Base-by-base conservation (phyloP, 2,797 vertebrate species). In the Glossophaga mutica region DNA sequence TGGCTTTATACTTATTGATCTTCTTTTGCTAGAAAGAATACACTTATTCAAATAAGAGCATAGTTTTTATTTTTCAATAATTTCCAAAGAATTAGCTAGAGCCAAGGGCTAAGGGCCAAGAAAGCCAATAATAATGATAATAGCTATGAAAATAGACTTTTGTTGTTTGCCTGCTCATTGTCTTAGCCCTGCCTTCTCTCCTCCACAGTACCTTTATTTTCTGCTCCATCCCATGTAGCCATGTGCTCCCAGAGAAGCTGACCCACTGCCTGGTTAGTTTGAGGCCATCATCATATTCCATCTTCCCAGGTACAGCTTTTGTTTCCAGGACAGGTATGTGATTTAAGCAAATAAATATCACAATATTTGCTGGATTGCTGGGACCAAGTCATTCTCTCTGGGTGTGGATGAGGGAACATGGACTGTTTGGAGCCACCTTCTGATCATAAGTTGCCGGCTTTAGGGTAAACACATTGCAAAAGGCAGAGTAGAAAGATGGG, bases 1-100 rank as follows among this genome's bases (percentile, higher is more conserved):
- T 95, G 74, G 19, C 67, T 94, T 90, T 92, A 78, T 84, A 87
- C 10, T 52, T 71, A 86, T 16, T 73, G 44, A 79, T 89, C 52
- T 96, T 76, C 67, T 16, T 94, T 92, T 89, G 57, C 70, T 89
- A 87, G 86, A 97, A 96, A 97, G 42, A 93, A 94, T 77, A 86
- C 16, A 90, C 62, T 94, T 87, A 91, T 87, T 22, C 59, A 97
- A 96, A 89, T 86, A 94, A 86, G 29, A 89, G 4, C 29, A 87
- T 87, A 85, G 71, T 90, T 67, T 62, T 26, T 67, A 26, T 87
- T 84, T 81, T 59, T 85, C 39, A 89, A 52, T 83, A 24, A 79
- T 84, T 95, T 96, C 39, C 73, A 82, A 92, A 96, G 76, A 94
- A 82, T 91, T 65, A 87, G 71, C 37, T 71, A 94, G 87, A 44